Percentiles rank a stretch among this genome's conserved stretches.
Conservation (phyloP, 2,797 vertebrate genomes). For the Parotocinclus haroldoi region DNA sequence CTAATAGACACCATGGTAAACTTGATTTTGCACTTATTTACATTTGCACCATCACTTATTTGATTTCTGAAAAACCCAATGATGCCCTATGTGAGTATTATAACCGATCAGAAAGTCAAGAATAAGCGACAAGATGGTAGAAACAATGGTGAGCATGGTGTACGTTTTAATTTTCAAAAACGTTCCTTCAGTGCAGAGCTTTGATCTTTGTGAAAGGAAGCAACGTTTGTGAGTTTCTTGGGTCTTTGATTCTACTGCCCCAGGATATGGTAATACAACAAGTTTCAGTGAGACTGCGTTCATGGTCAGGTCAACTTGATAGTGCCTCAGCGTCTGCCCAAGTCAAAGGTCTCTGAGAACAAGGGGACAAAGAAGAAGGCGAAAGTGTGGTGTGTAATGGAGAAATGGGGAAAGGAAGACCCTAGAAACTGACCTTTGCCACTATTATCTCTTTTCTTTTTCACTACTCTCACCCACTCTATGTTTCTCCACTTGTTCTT, state of each 20-base stretch:
- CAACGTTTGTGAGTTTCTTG: background rate
- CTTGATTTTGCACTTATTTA: too few species aligned
- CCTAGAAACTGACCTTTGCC: constrained; percentile 37
- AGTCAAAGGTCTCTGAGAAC: constrained; percentile 46
- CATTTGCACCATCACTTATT: too few species aligned
- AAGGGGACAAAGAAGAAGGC: constrained; percentile 36
- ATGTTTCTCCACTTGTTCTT: constrained; percentile 51
- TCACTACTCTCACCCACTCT: constrained; percentile 45
- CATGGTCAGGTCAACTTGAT: constrained; percentile 46
- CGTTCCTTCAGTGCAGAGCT: background rate
- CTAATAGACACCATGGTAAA: too few species aligned
- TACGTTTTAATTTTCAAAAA: too few species aligned
- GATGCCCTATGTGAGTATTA: too few species aligned
- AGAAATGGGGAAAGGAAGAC: constrained; percentile 51
- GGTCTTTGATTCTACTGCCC: background rate
- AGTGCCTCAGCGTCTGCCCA: constrained; percentile 32
- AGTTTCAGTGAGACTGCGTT: constrained; percentile 18
- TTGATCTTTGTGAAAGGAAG: constrained; percentile 21
- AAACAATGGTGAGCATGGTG: too few species aligned
- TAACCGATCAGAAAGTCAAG: too few species aligned
- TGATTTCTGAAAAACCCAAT: too few species aligned
- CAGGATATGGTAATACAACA: constrained; percentile 19
- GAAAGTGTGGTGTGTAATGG: constrained; percentile 29
- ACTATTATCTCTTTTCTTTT: constrained; percentile 43
- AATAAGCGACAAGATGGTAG: too few species aligned